Conservation (phyloP, 2,113 vertebrate genomes). For the Ctenodactylus gundi region DNA sequence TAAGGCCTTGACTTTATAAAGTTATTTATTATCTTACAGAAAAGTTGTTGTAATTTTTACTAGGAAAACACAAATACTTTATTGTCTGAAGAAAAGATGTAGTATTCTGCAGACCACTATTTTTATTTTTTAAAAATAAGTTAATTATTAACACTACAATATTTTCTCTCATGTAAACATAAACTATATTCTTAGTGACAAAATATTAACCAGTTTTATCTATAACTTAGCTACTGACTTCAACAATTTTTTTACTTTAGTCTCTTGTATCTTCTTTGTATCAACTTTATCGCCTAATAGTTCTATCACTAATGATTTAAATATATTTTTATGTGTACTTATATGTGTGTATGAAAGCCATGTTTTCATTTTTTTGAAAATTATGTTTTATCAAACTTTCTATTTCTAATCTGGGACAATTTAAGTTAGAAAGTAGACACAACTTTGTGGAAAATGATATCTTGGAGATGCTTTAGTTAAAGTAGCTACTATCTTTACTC, state of each 20-base stretch:
- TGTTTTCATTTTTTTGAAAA: neutral
- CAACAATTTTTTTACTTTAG: neutral
- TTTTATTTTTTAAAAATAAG: neutral
- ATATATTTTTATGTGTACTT: neutral
- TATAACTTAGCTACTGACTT: neutral
- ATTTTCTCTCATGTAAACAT: neutral
- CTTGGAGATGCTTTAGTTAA: neutral
- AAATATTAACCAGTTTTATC: neutral
- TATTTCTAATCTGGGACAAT: neutral
- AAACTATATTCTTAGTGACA: neutral
- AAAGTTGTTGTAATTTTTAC: no score
- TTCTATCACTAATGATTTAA: neutral
- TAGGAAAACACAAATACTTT: neutral
- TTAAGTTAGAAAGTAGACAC: neutral
- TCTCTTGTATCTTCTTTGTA: neutral
- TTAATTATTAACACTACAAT: neutral
- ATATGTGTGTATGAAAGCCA: neutral
- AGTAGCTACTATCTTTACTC: neutral
- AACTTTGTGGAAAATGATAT: neutral
- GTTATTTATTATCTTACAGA: neutral
- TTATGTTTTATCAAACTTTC: neutral
- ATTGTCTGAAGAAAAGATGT: constrained; percentile 16
- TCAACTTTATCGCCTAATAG: neutral
- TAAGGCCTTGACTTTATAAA: neutral
- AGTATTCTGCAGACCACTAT: neutral